These are phyloP conservation scores for Phorcus lineatus DNA, from an alignment of 2,888 invertebrate genomes.

Conservation along the genomic window DNA sequence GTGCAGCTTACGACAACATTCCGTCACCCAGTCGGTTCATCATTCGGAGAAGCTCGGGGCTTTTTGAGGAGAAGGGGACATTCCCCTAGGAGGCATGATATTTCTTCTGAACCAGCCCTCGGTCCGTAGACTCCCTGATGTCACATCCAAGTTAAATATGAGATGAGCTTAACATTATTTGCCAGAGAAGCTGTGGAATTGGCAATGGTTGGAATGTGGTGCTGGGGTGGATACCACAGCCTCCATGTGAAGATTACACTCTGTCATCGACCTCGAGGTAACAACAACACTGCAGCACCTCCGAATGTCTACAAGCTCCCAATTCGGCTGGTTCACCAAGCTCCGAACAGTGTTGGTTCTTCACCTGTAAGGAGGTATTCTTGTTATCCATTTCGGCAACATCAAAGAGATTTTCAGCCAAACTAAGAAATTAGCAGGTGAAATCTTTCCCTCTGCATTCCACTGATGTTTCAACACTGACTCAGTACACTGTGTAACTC, in stretches of 20 bases:
- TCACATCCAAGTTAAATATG: slow-evolving; percentile 7
- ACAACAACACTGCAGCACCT: background rate
- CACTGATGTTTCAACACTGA: background rate
- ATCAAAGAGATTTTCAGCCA: slow-evolving; percentile 11
- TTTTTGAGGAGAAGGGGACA: background rate
- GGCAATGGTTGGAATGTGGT: background rate
- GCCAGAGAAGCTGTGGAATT: background rate
- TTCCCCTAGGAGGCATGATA: background rate
- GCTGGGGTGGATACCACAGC: background rate
- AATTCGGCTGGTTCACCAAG: too few species aligned
- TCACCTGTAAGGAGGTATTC: background rate
- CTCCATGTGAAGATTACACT: background rate
- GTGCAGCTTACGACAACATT: background rate
- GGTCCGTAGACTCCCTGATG: background rate
- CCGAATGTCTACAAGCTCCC: too few species aligned
- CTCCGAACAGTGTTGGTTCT: background rate
- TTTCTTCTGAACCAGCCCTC: background rate
- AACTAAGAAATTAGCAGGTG: slow-evolving; percentile 13
- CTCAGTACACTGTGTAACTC: background rate
- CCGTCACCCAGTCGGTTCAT: background rate
- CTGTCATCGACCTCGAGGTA: background rate
- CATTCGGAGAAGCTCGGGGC: background rate
- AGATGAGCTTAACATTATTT: background rate
- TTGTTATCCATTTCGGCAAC: background rate
- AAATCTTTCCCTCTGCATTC: background rate